These are phyloP conservation scores for Percina caprodes DNA, from an alignment of 2,113 vertebrate genomes.

Conservation along the genomic window DNA sequence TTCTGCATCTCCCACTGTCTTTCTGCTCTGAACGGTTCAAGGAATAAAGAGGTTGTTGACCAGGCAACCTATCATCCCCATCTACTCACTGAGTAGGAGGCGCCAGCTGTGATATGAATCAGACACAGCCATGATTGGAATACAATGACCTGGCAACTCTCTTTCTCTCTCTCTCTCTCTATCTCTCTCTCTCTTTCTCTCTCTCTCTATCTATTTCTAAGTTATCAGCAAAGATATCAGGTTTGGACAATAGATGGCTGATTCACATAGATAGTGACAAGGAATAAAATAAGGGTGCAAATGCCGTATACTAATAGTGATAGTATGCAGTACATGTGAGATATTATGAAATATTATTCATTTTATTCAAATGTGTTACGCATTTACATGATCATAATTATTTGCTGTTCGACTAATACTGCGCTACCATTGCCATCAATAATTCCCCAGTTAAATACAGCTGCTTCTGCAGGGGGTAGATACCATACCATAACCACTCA, in stretches of 20 bases:
- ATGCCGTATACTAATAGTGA: too few relatives aligned
- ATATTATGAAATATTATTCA: neutral
- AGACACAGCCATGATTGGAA: slow-evolving; percentile 65
- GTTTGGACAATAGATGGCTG: slow-evolving; percentile 48
- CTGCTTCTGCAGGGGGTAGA: slow-evolving; percentile 13
- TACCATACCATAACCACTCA: neutral
- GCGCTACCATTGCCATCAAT: neutral
- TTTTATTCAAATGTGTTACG: slow-evolving; percentile 1
- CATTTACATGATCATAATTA: neutral
- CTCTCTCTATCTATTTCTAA: slow-evolving; percentile 62
- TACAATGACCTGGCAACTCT: slow-evolving; percentile 60
- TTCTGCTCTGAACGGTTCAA: slow-evolving; percentile 29
- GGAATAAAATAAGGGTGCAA: too few relatives aligned
- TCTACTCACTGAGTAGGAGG: slow-evolving; percentile 41
- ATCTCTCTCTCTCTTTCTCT: slow-evolving; percentile 9
- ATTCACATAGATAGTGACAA: slow-evolving; percentile 19
- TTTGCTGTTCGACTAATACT: neutral
- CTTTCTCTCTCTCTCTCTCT: slow-evolving; percentile 11
- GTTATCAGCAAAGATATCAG: slow-evolving; percentile 72
- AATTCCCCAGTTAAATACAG: neutral
- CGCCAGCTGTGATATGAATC: slow-evolving; percentile 69
- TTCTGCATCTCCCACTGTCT: slow-evolving; percentile 14
- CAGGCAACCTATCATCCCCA: slow-evolving; percentile 50
- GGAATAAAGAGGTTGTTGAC: slow-evolving; percentile 58
- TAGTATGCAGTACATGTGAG: neutral